Base-by-base conservation (phyloP, 2,888 invertebrate genomes). In the Ischnura elegans region DNA sequence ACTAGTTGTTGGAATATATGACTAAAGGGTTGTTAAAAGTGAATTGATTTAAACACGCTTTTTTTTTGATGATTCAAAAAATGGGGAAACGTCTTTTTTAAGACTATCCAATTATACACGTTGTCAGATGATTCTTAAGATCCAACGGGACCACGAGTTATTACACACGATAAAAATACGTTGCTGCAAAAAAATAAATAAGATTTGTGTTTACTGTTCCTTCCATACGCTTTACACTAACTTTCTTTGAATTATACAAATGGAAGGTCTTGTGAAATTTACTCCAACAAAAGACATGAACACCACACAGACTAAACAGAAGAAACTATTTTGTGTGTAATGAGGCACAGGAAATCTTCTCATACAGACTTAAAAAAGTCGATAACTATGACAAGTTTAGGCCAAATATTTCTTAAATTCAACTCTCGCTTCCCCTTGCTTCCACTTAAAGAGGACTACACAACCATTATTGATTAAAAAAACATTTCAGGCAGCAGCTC, bases 131-230 rank as follows among this genome's bases (percentile, higher is more conserved):
- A 76, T 76, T n/a, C n/a, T 76, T 76, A 76, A 43, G 90, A 90
- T 61, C 90, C 90, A 43, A 25, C 43, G 61, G 90, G 90, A 90
- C 43, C 90, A 90, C 42, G 16, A 36, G 66, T 90, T 90, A 45
- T 66, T 90, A 90, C 43, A 43, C 43, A n/a, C 66, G 61, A 61
- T 90, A 90, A 90, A 90, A 90, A 90, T 90, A 90, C 61, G 43
- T 61, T 42, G 21, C 55, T 61, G 43, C 90, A 90, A 61, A 90
- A 90, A 90, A 43, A 66, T 90, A 55, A 90, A 66, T 87, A 87
- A 87, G 51, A 42, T 55, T 90, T 43, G 61, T 61, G 90, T 42
- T 16, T 43, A 90, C 61, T 90, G n/a, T 86, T 43, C 25, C 61
- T 90, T 61, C 43, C 61, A 36, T 36, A 76, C 29, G 8, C 1